phyloP scores from a whole-genome alignment of 1,140 invertebrate species.

The Gonatopus flavifemur region DNA sequence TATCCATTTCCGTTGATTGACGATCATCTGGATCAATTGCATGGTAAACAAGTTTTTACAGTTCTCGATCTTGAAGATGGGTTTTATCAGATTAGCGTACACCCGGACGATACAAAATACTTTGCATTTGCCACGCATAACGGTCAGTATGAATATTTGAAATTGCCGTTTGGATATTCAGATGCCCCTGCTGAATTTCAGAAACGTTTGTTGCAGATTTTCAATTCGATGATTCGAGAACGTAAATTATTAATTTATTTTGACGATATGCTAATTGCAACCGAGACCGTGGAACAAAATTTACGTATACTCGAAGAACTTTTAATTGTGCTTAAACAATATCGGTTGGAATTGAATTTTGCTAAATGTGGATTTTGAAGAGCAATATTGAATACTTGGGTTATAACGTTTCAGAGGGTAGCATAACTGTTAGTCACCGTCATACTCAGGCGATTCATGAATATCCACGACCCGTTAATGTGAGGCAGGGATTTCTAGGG shows the following conservation, averaged over 20 bases:
- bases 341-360: neutral
- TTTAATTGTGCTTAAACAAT: neutral
- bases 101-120: too few relatives aligned
- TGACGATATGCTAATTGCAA: too few relatives aligned
- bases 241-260: neutral
- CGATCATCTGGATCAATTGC: too few relatives aligned
- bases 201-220: neutral
- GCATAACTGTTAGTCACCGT: neutral
- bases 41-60: too few relatives aligned
- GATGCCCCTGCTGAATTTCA: too few relatives aligned
- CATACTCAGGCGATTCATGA: neutral
- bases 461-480: neutral
- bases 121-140: too few relatives aligned
- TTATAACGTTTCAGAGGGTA: neutral
- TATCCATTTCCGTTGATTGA: neutral
- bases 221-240: neutral
- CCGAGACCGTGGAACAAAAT: neutral
- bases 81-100: slow-evolving; percentile 32
- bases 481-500: neutral
- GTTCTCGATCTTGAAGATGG: neutral
- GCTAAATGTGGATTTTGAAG: neutral
- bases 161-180: too few relatives aligned
- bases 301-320: neutral
- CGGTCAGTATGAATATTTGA: too few relatives aligned
- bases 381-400: neutral